These are phyloP conservation scores for Lottia scabra DNA, from an alignment of 2,888 invertebrate genomes.

Conservation along the genomic window DNA sequence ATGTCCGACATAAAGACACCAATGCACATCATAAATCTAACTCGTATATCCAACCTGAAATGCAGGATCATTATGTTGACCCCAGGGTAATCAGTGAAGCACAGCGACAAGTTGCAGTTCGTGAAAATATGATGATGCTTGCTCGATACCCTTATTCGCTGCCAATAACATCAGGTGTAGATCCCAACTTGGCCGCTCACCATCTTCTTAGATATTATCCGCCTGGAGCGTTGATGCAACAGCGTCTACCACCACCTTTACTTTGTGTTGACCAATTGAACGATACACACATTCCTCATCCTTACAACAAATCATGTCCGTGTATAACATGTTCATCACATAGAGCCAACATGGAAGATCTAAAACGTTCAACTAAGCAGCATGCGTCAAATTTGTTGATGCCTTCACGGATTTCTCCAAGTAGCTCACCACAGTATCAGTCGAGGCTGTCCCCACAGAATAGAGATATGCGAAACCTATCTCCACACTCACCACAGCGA, in stretches of 20 bases:
- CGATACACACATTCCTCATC: constrained; percentile 6
- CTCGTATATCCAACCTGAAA: not conserved
- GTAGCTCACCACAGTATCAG: not conserved
- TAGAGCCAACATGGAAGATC: not conserved
- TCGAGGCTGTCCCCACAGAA: not conserved
- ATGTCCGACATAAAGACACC: not conserved
- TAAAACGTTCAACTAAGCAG: not conserved
- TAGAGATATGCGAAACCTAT: not conserved
- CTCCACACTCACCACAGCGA: constrained; percentile 11
- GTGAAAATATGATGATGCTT: not conserved
- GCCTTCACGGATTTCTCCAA: not conserved
- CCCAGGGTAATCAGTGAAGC: not conserved
- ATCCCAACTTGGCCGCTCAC: not conserved
- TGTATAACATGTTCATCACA: constrained; percentile 10
- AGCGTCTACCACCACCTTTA: constrained; percentile 16
- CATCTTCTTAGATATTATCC: not conserved
- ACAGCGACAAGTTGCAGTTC: not conserved
- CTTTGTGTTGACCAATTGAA: constrained; percentile 12
- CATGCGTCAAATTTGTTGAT: not conserved
- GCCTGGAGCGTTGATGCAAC: not conserved
- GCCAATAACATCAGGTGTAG: not conserved
- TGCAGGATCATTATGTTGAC: not conserved
- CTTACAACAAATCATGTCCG: constrained; percentile 3
- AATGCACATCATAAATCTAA: not conserved
- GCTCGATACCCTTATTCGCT: not conserved